Conservation (phyloP, 2,113 vertebrate genomes). For the Prunella fulvescens region DNA sequence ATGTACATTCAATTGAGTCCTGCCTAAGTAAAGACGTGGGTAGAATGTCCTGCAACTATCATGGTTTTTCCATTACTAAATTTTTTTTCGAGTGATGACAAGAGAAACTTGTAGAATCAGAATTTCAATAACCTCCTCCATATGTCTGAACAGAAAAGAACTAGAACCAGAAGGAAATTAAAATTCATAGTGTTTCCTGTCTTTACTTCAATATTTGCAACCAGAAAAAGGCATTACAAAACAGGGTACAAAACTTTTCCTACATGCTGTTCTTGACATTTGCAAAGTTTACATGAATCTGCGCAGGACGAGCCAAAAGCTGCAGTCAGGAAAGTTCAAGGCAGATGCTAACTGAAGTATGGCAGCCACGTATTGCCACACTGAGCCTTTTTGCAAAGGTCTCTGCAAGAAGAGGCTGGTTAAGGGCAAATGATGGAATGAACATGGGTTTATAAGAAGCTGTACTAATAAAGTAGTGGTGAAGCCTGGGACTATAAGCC, state of each 20-base stretch:
- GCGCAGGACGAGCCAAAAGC: constrained; percentile 37
- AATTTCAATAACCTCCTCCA: constrained; percentile 48
- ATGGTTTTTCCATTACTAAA: not conserved
- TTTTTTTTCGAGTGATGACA: not conserved
- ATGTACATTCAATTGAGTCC: not conserved
- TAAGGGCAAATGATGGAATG: constrained; percentile 43
- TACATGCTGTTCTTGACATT: constrained; percentile 39
- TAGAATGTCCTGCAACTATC: not conserved
- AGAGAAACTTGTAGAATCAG: constrained; percentile 32
- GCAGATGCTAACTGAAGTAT: constrained; percentile 39
- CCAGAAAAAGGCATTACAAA: constrained; percentile 28
- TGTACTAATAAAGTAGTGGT: not conserved
- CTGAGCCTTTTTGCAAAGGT: constrained; percentile 55
- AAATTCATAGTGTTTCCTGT: constrained; percentile 55
- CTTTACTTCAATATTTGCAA: constrained; percentile 48
- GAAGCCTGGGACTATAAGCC: not conserved
- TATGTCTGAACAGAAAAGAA: constrained; percentile 44
- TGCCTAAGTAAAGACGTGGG: not conserved
- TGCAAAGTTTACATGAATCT: constrained; percentile 35
- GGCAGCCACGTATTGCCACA: constrained; percentile 49
- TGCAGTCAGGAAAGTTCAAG: constrained; percentile 47
- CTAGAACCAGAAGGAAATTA: constrained; percentile 55
- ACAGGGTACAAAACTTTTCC: constrained; percentile 46
- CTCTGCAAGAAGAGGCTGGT: constrained; percentile 37
- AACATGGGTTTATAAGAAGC: not conserved